Percentiles rank a stretch among this genome's conserved stretches.
phyloP scores from a whole-genome alignment of 2,113 vertebrate genomes.

The Pimephales promelas region DNA sequence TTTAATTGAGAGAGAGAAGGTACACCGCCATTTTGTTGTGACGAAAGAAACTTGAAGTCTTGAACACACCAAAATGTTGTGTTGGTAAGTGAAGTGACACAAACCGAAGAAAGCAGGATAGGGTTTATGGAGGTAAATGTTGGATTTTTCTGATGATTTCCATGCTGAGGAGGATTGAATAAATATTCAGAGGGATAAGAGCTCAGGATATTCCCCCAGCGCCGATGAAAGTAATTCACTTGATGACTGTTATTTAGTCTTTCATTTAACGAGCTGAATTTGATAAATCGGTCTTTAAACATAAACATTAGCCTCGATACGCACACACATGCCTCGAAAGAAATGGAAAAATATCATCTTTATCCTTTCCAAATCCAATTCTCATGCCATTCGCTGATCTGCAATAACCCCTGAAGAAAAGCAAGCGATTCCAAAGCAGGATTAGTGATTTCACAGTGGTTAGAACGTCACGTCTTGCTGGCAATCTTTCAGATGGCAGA shows the following conservation, averaged over 20 bases:
- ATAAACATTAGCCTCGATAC: not conserved
- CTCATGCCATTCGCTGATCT: constrained; percentile 52
- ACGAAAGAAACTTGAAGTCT: too few species aligned
- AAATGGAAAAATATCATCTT: constrained; percentile 45
- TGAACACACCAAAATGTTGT: not conserved
- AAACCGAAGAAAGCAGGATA: not conserved
- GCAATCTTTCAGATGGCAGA: constrained; percentile 37
- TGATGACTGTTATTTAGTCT: constrained; percentile 36
- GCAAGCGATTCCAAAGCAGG: constrained; percentile 44
- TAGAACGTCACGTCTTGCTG: constrained; percentile 36
- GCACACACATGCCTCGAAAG: constrained; percentile 27
- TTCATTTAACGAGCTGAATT: constrained; percentile 24
- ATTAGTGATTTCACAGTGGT: constrained; percentile 58
- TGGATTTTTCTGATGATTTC: not conserved
- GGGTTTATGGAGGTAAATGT: not conserved
- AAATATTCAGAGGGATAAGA: constrained; percentile 9
- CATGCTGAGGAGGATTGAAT: not conserved
- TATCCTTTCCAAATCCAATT: constrained; percentile 52
- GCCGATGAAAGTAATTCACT: constrained; percentile 40
- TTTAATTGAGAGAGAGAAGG: too few species aligned
- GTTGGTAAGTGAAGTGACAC: not conserved
- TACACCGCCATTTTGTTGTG: too few species aligned
- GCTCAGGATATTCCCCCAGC: not conserved
- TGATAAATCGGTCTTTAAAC: constrained; percentile 27
- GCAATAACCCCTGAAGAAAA: constrained; percentile 57